Evolutionary conservation across 2,888 invertebrate species (phyloP).

Genomic region (Parelbella ahira): DNA sequence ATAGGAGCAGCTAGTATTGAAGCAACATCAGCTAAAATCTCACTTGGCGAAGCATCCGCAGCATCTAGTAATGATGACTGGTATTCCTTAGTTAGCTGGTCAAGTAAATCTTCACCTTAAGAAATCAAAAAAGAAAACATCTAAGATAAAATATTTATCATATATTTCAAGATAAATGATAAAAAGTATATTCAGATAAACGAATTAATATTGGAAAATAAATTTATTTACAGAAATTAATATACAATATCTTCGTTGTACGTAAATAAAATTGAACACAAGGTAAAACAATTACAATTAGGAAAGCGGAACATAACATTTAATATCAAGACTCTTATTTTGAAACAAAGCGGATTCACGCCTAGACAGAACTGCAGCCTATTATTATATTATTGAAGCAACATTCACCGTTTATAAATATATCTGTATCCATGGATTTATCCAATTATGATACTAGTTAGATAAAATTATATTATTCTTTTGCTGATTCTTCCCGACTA

Average conservation of each 20-base stretch:
- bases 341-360: constrained; percentile 42
- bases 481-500: too few relatives aligned
- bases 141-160: too few relatives aligned
- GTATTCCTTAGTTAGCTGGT: constrained; percentile 63
- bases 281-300: constrained; percentile 43
- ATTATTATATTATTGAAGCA: constrained; percentile 66
- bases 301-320: constrained; percentile 41
- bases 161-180: too few relatives aligned
- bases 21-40: constrained; percentile 72
- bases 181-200: too few relatives aligned
- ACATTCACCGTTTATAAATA: constrained; percentile 58
- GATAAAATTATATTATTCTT: background rate
- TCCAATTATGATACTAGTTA: background rate
- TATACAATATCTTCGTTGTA: constrained; percentile 14
- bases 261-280: constrained; percentile 47
- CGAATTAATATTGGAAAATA: too few relatives aligned
- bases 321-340: constrained; percentile 42
- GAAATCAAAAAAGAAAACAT: too few relatives aligned
- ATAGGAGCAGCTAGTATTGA: constrained; percentile 59
- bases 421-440: constrained; percentile 71
- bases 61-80: constrained; percentile 65
- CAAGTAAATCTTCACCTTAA: constrained; percentile 65
- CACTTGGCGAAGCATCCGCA: constrained; percentile 71
- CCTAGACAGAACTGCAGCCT: too few relatives aligned
- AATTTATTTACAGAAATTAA: constrained; percentile 15